Conservation (phyloP, 2,888 invertebrate genomes). For the Furcula furcula region DNA sequence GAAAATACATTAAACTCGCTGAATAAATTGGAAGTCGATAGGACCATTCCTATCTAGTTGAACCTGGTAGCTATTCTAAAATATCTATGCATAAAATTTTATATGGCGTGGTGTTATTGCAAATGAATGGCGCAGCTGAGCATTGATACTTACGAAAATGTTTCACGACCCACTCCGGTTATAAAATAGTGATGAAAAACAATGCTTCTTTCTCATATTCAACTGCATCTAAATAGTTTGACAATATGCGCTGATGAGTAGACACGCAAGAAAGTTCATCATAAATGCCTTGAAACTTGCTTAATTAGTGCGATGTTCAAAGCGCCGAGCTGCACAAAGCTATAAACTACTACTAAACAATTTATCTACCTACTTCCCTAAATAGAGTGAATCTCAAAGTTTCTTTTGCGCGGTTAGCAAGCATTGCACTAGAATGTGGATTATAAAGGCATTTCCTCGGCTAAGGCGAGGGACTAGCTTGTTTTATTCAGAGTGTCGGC, state of each 20-base stretch:
- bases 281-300: slow-evolving; percentile 9
- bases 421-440: slow-evolving; percentile 48
- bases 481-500: slow-evolving; percentile 64
- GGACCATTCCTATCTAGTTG: slow-evolving; percentile 51
- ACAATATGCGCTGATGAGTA: background rate
- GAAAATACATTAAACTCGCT: slow-evolving; percentile 59
- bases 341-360: slow-evolving; percentile 19
- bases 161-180: too few species aligned
- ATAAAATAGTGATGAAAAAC: too few species aligned
- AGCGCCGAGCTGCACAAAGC: slow-evolving; percentile 13
- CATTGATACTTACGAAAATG: slow-evolving; percentile 3
- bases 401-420: slow-evolving; percentile 41
- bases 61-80: slow-evolving; percentile 44
- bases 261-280: slow-evolving; percentile 9
- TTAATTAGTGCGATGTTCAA: slow-evolving; percentile 12
- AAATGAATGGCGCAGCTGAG: slow-evolving; percentile 19
- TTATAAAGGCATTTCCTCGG: slow-evolving; percentile 63
- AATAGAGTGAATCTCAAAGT: slow-evolving; percentile 34
- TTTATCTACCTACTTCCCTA: slow-evolving; percentile 24
- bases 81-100: slow-evolving; percentile 47
- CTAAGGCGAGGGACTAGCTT: slow-evolving; percentile 54
- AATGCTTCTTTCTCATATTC: too few species aligned
- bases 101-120: slow-evolving; percentile 31
- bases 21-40: slow-evolving; percentile 70
- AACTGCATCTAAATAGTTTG: too few species aligned